These are phyloP conservation scores for Leptinotarsa juncta DNA, from an alignment of 2,888 invertebrate genomes.

Conservation along the genomic window DNA sequence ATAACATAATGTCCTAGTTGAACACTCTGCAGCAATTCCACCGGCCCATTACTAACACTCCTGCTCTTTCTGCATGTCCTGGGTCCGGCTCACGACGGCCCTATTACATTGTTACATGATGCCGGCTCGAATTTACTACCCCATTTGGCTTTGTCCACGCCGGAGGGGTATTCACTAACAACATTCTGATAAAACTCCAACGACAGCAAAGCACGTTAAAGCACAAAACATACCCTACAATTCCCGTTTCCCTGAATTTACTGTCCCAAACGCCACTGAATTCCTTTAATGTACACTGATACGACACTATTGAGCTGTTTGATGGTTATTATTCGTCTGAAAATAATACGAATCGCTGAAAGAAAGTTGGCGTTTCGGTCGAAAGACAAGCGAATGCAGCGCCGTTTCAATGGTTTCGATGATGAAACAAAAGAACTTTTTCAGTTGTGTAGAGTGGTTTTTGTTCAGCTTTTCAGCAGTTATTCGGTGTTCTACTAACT, in stretches of 20 bases:
- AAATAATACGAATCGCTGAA: slow-evolving; percentile 35
- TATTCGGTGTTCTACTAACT: not conserved
- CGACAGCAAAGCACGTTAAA: slow-evolving; percentile 45
- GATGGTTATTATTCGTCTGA: slow-evolving; percentile 45
- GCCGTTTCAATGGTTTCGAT: not conserved
- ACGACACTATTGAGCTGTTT: slow-evolving; percentile 45
- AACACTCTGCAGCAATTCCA: slow-evolving; percentile 51
- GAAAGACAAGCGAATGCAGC: slow-evolving; percentile 24
- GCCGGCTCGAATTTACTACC: slow-evolving; percentile 53
- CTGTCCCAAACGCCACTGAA: slow-evolving; percentile 44
- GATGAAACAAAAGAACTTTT: slow-evolving; percentile 10
- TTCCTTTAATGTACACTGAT: slow-evolving; percentile 46
- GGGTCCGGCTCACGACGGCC: slow-evolving; percentile 51
- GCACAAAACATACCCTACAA: slow-evolving; percentile 47
- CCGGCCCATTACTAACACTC: slow-evolving; percentile 53
- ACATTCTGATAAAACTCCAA: slow-evolving; percentile 50
- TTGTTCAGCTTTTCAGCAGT: not conserved
- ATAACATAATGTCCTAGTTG: slow-evolving; percentile 50
- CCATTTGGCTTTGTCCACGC: slow-evolving; percentile 57
- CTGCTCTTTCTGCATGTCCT: slow-evolving; percentile 52
- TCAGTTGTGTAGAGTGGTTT: not conserved
- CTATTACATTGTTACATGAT: slow-evolving; percentile 55
- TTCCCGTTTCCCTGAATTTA: slow-evolving; percentile 45
- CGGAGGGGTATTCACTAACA: slow-evolving; percentile 51
- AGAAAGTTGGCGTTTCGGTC: slow-evolving; percentile 31